Evolutionary conservation across 2,113 vertebrate species (phyloP).

Genomic region (Zeus faber): DNA sequence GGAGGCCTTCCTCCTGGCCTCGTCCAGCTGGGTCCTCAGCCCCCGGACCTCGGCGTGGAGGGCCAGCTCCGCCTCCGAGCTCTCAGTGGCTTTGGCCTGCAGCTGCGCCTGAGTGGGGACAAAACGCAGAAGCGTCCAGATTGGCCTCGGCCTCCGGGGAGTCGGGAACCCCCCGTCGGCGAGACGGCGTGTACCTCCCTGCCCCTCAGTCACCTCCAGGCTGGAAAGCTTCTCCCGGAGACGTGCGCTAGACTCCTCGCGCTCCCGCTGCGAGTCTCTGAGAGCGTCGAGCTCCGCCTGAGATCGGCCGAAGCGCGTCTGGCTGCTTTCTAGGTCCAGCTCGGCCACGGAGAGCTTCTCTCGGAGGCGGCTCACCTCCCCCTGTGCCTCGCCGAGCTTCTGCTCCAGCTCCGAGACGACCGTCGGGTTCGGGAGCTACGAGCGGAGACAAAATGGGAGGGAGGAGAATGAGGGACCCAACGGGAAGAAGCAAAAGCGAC

Average conservation of each 20-base stretch:
- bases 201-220: slow-evolving; percentile 67
- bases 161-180: too few species aligned
- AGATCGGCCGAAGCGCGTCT: slow-evolving; percentile 62
- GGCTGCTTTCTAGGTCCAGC: slow-evolving; percentile 80
- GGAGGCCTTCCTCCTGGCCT: slow-evolving; percentile 64
- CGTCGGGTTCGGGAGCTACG: slow-evolving; percentile 77
- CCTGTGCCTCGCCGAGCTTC: slow-evolving; percentile 66
- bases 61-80: slow-evolving; percentile 67
- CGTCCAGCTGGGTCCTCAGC: slow-evolving; percentile 81
- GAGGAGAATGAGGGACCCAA: slow-evolving; percentile 54
- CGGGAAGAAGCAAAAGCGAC: too few species aligned
- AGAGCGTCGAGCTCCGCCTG: slow-evolving; percentile 37
- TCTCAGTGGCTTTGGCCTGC: slow-evolving; percentile 61
- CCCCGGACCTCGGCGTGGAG: slow-evolving; percentile 76
- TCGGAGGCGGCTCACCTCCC: slow-evolving; percentile 74
- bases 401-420: slow-evolving; percentile 77
- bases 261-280: slow-evolving; percentile 44
- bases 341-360: slow-evolving; percentile 68
- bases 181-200: too few species aligned
- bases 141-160: neutral
- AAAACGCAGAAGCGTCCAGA: neutral
- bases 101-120: slow-evolving; percentile 54
- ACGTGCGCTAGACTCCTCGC: slow-evolving; percentile 44
- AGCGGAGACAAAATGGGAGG: slow-evolving; percentile 11
- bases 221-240: slow-evolving; percentile 65